These are phyloP conservation scores for Meandrina meandrites DNA, from an alignment of 92 coral and sea anemone species.

Conservation along the genomic window DNA sequence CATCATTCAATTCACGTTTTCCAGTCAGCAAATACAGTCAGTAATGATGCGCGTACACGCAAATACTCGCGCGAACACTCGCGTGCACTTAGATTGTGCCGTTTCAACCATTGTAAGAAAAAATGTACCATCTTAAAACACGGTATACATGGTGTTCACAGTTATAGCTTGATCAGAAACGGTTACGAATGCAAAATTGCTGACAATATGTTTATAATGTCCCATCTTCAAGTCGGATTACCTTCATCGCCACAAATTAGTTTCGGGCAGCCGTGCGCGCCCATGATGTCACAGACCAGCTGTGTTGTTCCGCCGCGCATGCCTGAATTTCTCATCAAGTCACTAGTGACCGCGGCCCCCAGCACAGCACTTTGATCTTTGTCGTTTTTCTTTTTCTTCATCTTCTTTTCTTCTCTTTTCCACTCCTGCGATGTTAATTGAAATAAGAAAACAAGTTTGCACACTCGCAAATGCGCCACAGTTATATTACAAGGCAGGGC, in stretches of 20 bases:
- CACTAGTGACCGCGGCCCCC: constrained; percentile 38
- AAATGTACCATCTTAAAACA: background rate
- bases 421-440: background rate
- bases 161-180: background rate
- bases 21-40: background rate
- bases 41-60: background rate
- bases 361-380: constrained; percentile 28
- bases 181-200: background rate
- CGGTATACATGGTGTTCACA: background rate
- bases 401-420: constrained; percentile 38
- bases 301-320: constrained; percentile 7
- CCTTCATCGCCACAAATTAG: background rate
- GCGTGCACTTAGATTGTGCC: background rate
- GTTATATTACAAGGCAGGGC: background rate
- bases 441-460: background rate
- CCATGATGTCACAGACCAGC: constrained; percentile 19
- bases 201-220: background rate
- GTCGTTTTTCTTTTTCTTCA: constrained; percentile 21
- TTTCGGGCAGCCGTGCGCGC: background rate
- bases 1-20: background rate
- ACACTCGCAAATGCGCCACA: background rate
- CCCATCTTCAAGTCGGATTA: background rate
- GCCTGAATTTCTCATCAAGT: background rate
- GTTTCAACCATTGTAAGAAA: background rate
- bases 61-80: background rate